Evolutionary conservation across 2,797 vertebrate species (phyloP), one percentile per base, ranked within the genome.

Genomic region (Gymnodraco acuticeps): DNA sequence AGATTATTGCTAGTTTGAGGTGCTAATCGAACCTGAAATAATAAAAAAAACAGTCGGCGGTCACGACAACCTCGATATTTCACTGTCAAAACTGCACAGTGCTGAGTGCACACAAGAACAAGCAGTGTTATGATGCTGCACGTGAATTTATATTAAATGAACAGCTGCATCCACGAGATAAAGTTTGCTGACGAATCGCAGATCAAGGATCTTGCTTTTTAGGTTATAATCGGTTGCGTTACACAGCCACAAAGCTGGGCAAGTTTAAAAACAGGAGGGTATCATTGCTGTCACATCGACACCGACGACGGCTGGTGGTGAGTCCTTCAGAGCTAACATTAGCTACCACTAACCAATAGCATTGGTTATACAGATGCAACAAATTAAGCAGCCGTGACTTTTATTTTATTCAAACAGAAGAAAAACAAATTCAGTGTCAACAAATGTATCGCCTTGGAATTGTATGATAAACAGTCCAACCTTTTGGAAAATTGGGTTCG

Each of bases 231-330:
- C 9, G 0, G 11, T 31, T 20, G 23, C 3, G 12, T 31, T 55
- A 46, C 1, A 46, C 31, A 10, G 13, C 43, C 43, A 80, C 81
- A 80, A 94, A 91, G 58, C 93, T 94, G 93, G 91, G 91, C 75
- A 93, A 88, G 88, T 51, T 81, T 20, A 69, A 61, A 19, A 85
- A 81, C 3, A 87, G 76, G 60, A 93, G 82, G 80, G 90, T 78
- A 77, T 78, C 85, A 38, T 74, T 55, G 89, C 88, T 90, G 92
- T 92, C 93, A 82, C 33, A 88, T 62, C 86, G 80, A 89, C 88
- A 86, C 78, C 85, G 89, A 86, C 88, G 87, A 77, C 89, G 84
- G 77, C 88, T 89, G 77, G 86, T 91, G 79, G 94, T 94, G 80
- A 93, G 91, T 76, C 11, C 47, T 66, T 52, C 38, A 46, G 3